Evolutionary conservation across 2,888 invertebrate genomes (phyloP).

Genomic region (Gnatocerus cornutus): DNA sequence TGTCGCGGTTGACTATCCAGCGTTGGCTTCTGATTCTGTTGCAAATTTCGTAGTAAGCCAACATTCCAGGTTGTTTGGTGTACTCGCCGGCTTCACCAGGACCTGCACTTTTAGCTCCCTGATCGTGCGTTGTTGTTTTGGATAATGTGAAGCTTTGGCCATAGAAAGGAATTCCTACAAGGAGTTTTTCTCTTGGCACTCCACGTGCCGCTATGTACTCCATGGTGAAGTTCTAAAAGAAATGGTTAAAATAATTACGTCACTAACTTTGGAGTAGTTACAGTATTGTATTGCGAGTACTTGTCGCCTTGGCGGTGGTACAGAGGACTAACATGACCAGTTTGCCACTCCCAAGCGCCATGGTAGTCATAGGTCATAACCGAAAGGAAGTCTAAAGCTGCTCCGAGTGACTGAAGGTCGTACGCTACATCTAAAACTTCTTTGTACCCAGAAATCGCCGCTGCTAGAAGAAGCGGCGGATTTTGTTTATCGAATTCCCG

Average conservation of each 20-base stretch:
- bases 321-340: slow-evolving; percentile 88
- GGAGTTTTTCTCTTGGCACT: slow-evolving; percentile 84
- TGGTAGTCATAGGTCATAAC: slow-evolving; percentile 94
- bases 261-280: slow-evolving; percentile 70
- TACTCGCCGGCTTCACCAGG: slow-evolving; percentile 87
- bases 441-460: slow-evolving; percentile 91
- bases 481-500: slow-evolving; percentile 76
- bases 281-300: slow-evolving; percentile 85
- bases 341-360: slow-evolving; percentile 88
- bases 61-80: slow-evolving; percentile 90
- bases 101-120: slow-evolving; percentile 80
- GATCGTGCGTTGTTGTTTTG: slow-evolving; percentile 67
- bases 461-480: slow-evolving; percentile 83
- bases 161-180: slow-evolving; percentile 89
- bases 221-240: slow-evolving; percentile 83
- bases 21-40: slow-evolving; percentile 79
- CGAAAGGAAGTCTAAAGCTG: slow-evolving; percentile 84
- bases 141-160: slow-evolving; percentile 88
- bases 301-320: slow-evolving; percentile 78
- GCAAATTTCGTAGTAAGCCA: slow-evolving; percentile 91
- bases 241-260: background rate
- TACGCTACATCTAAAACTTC: slow-evolving; percentile 92
- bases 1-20: slow-evolving; percentile 78
- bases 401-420: slow-evolving; percentile 81
- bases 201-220: slow-evolving; percentile 83